phyloP scores from a whole-genome alignment of 2,113 vertebrate genomes.

The Coreoperca whiteheadi region DNA sequence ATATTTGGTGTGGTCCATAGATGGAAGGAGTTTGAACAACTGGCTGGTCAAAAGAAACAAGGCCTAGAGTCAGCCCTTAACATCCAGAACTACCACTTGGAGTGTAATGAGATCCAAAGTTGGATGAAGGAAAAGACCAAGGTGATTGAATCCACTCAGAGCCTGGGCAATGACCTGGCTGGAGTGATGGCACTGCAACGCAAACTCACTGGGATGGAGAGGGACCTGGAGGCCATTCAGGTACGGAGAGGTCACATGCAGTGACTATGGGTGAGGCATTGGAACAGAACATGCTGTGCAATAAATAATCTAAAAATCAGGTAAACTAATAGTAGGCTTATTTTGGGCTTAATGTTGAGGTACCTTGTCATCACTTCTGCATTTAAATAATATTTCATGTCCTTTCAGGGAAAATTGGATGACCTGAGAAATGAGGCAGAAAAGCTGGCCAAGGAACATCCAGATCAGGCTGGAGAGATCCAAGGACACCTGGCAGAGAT shows the following conservation, averaged over 20 bases:
- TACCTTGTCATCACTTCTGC: not conserved
- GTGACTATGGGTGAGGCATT: not conserved
- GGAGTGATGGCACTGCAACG: conserved; percentile 93
- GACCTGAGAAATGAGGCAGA: conserved; percentile 88
- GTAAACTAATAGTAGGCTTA: not conserved
- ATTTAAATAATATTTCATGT: conserved; percentile 1
- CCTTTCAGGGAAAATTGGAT: conserved; percentile 86
- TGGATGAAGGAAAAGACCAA: conserved; percentile 99
- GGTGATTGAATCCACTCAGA: conserved; percentile 94
- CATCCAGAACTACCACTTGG: conserved; percentile 95
- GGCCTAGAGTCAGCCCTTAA: conserved; percentile 91
- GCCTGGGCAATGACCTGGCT: conserved; percentile 92
- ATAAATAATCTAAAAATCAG: not conserved
- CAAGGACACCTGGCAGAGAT: conserved; percentile 83
- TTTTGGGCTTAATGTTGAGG: not conserved
- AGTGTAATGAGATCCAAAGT: conserved; percentile 93
- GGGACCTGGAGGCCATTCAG: conserved; percentile 94
- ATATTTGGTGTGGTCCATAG: conserved; percentile 69
- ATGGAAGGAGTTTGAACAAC: conserved; percentile 90
- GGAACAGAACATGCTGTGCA: not conserved
- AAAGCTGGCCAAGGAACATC: conserved; percentile 86
- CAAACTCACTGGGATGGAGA: conserved; percentile 93
- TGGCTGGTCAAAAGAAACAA: conserved; percentile 90
- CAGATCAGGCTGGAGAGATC: conserved; percentile 86
- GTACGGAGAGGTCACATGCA: conserved; percentile 55